Conservation (phyloP, 1,140 invertebrate genomes). For the Drosophila oshimai region DNA sequence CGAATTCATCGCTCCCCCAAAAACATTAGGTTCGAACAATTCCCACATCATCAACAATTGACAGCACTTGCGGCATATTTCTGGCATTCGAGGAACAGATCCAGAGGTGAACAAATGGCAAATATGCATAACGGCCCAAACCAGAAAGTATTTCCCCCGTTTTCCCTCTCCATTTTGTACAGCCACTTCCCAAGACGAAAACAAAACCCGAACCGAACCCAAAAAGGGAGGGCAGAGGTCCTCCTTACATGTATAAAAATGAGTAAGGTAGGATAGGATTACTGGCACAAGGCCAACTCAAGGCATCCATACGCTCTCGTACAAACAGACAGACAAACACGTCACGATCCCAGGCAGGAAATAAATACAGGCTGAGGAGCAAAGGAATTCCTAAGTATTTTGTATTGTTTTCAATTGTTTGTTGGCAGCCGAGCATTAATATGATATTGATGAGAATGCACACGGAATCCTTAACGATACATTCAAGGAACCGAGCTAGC, state of each 20-base stretch:
- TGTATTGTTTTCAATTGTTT: conserved; percentile 79
- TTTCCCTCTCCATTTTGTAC: conserved; percentile 10
- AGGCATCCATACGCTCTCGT: conserved; percentile 20
- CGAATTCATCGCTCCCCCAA: neutral
- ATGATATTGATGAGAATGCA: conserved; percentile 74
- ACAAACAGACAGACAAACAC: conserved; percentile 35
- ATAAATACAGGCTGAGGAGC: conserved; percentile 33
- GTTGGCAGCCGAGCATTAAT: conserved; percentile 74
- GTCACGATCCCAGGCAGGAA: conserved; percentile 46
- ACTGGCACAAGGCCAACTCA: conserved; percentile 73
- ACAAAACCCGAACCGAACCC: conserved; percentile 44
- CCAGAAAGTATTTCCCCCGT: conserved; percentile 48
- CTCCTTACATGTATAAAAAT: conserved; percentile 40
- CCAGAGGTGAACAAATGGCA: conserved; percentile 46
- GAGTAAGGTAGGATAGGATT: conserved; percentile 54
- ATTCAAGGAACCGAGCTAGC: neutral
- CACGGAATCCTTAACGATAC: conserved; percentile 17
- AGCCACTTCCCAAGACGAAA: conserved; percentile 45
- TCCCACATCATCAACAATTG: conserved; percentile 71
- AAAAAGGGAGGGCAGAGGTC: conserved; percentile 54
- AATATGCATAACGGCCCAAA: conserved; percentile 67
- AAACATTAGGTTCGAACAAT: conserved; percentile 19
- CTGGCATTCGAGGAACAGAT: conserved; percentile 36
- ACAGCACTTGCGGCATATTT: conserved; percentile 69
- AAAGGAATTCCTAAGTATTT: conserved; percentile 72